phyloP scores from a whole-genome alignment of 2,888 invertebrate species.

The Muschampia staudingeri region DNA sequence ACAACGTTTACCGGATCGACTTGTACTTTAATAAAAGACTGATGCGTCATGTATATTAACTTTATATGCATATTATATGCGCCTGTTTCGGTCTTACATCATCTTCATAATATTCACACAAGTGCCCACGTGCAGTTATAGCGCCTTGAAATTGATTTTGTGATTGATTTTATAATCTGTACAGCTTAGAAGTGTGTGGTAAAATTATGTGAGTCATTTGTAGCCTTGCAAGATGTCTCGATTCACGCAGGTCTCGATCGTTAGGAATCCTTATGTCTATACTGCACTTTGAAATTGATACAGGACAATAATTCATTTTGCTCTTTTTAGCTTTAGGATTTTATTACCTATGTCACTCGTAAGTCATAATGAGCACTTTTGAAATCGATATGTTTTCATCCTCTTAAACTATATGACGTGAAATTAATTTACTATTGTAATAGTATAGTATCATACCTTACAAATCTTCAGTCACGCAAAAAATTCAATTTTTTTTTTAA shows the following conservation, averaged over 20 bases:
- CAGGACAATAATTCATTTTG: neutral
- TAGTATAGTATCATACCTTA: too few relatives aligned
- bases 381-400: too few relatives aligned
- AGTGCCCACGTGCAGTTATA: slow-evolving; percentile 34
- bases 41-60: neutral
- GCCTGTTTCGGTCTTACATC: neutral
- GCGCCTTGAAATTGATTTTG: slow-evolving; percentile 35
- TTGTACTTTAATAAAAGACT: neutral
- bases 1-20: too few relatives aligned
- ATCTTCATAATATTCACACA: slow-evolving; percentile 24
- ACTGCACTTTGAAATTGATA: neutral
- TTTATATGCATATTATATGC: neutral
- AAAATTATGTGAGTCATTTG: slow-evolving; percentile 29
- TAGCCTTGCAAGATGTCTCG: slow-evolving; percentile 43
- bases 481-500: too few relatives aligned
- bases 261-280: slow-evolving; percentile 19
- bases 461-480: too few relatives aligned
- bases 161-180: slow-evolving; percentile 46
- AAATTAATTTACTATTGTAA: too few relatives aligned
- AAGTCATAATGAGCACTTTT: too few relatives aligned
- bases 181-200: slow-evolving; percentile 38
- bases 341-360: neutral
- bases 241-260: slow-evolving; percentile 32
- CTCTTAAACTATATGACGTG: too few relatives aligned
- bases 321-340: neutral